Base-by-base conservation (phyloP, 2,797 vertebrate species). In the Adelosebastes latens region DNA sequence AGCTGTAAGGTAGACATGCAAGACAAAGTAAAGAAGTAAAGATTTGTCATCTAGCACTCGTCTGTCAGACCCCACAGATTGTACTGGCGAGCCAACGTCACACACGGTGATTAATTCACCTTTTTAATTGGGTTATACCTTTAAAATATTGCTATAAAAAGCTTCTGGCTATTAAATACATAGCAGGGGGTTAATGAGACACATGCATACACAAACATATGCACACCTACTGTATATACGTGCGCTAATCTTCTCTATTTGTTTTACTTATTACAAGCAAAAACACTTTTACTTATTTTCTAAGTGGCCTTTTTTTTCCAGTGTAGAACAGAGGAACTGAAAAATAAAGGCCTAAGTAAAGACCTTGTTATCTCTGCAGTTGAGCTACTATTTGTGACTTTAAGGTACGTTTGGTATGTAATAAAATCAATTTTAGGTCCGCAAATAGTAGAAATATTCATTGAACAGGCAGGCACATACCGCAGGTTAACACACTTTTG, bases 11-110 rank as follows among this genome's bases (percentile, higher is more conserved):
- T 4, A 62, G 66, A 75, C 4, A n/a, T 27, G 42, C 1, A 29
- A 67, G 59, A 74, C 4, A 22, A 74, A 79, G 72, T 81, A 66
- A 83, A 75, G 66, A 60, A 59, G 69, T 31, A 7, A 9, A 24
- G 13, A 77, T 77, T 25, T 68, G 71, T 80, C 61, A 20, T 56
- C 3, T 36, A 11, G 10, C 34, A 11, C 10, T 36, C 34, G 34
- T 36, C 31, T 36, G 2, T 39, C 20, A 2, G 0, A 58, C 59
- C 58, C 62, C 67, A 31, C 34, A 12, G 29, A 49, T 27, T 16
- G 27, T 6, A 20, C 39, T 6, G 46, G 11, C 56, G 31, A 63
- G 73, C 42, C 6, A 4, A 31, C 36, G 31, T 73, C 39, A 42
- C 34, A 39, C 16, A 13, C 18, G 2, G 4, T 6, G 9, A 52